Percentiles rank a stretch among this genome's conserved stretches.
Evolutionary conservation across 2,888 invertebrate genomes (phyloP).

Genomic region (Glyphotaelius pellucidus): DNA sequence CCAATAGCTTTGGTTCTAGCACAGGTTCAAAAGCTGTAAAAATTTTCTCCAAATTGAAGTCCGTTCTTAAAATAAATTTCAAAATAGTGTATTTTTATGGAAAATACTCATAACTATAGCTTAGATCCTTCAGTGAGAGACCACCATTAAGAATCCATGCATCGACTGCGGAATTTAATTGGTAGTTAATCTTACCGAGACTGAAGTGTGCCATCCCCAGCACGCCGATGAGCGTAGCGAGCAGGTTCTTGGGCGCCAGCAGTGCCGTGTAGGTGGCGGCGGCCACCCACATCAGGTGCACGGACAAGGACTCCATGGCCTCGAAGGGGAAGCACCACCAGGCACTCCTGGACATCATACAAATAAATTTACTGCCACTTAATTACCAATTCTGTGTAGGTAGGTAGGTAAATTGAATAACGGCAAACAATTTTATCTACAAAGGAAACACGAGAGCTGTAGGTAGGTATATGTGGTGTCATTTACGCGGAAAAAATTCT

Average conservation of each 20-base stretch:
- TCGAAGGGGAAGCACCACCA: constrained; percentile 95
- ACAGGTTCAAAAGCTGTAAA: no score
- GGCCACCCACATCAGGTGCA: constrained; percentile 94
- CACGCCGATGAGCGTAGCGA: constrained; percentile 92
- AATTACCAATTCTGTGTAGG: no score
- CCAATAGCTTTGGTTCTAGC: no score
- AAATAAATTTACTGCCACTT: neutral
- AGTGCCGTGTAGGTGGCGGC: constrained; percentile 92
- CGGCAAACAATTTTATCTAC: no score
- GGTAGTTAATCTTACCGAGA: constrained; percentile 78
- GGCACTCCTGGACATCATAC: constrained; percentile 79
- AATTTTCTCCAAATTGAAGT: no score
- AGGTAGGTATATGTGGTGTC: no score
- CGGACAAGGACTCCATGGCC: constrained; percentile 90
- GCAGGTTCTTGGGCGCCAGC: constrained; percentile 88
- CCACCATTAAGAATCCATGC: neutral
- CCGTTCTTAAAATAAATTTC: no score
- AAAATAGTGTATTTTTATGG: no score
- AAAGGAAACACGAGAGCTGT: no score
- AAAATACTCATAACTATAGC: no score
- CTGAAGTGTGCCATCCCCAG: constrained; percentile 94
- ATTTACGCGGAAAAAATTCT: no score
- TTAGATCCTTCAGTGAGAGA: neutral
- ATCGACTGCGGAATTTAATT: constrained; percentile 59
- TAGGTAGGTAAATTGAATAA: no score